Evolutionary conservation across 1,140 invertebrate genomes (phyloP), one percentile per base, ranked within the genome.

Genomic region (Dinothrombium tinctorium): DNA sequence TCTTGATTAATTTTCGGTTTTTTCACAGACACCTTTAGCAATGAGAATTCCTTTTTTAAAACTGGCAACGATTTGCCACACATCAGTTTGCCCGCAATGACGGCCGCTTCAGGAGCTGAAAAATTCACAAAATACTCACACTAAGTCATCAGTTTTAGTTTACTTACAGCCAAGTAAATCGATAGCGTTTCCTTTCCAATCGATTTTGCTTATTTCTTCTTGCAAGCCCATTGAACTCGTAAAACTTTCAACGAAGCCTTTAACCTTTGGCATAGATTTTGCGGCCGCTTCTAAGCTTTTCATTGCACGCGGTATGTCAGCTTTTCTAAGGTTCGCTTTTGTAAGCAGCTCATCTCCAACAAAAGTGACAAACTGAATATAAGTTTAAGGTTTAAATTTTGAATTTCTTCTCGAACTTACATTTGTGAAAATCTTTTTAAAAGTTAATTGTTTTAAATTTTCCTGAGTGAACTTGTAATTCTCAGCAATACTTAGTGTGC

Each of bases 21-120:
- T 26, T 47, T 40, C 0, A 47, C 6, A 8, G 6, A 38, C 20
- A 41, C 35, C 12, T 49, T 33, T 1, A 53, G 22, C 1, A 53
- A 17, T 31, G 43, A 31, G 22, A 53, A 53, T 19, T 49, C 48
- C 11, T 45, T 26, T 17, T 44, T 44, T 9, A 53, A 26, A 26
- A 47, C 33, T 8, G 33, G 45, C 2, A 51, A 33, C 2, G 49
- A 36, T n/a, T 47, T 44, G 9, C 52, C 52, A 39, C 52, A 53
- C n/a, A 52, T 37, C 11, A 51, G 38, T 35, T 51, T 46, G 2
- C 51, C 51, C 19, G 45, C 33, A 17, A 47, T 31, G 11, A 43
- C 38, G 23, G 50, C 44, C 2, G 51, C 43, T 19, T 48, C 31
- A 2, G 49, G 43, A 7, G 45, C 47, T 47, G 23, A 22, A 22